Evolutionary conservation across 92 coral and sea anemone genomes (phyloP), one percentile per base, ranked within the genome.

Genomic region (Isaurus tuberculatus): DNA sequence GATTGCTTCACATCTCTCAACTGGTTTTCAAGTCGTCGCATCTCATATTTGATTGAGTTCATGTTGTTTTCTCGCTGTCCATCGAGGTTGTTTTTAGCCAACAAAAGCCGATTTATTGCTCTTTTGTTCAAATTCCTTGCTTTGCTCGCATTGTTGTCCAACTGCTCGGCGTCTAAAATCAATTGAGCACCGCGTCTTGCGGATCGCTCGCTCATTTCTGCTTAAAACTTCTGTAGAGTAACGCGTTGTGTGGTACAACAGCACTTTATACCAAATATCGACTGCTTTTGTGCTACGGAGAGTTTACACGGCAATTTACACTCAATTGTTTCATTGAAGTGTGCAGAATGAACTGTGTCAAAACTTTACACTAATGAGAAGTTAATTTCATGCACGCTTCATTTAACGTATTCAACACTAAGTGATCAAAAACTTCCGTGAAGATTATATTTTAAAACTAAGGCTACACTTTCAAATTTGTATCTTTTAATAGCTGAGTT

Each of bases 41-140:
- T 97, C 75, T 97, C 99, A 79, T 94, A 90, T 88, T 91, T 75
- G 29, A 91, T 81, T 32, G 98, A 89, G 70, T 86, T 85, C 44
- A 94, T 68, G 55, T 94, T 87, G 19, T 89, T 72, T 43, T 68
- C 70, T 51, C 89, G 84, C 22, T 94, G 93, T 0, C 83, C 94
- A 14, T 73, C 90, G 0, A 94, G 22, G 63, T 51, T 81, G 46
- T 92, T 93, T 60, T 87, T 89, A 28, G 74, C 87, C 55, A 94
- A 79, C 20, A 65, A 64, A 16, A 94, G 84, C 23, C 98, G 88
- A 55, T 94, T 94, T 43, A 70, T 51, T 16, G 88, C 98, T 13
- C 95, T 77, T 46, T 91, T 94, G 89, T 94, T 94, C 40, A 80
- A 68, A 40, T 57, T 79, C 4, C 98, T 89, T 19, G 98, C 98